Percentiles rank a stretch among this genome's conserved stretches.
Conservation (phyloP, 2,113 vertebrate species). For the Dromaius novaehollandiae region DNA sequence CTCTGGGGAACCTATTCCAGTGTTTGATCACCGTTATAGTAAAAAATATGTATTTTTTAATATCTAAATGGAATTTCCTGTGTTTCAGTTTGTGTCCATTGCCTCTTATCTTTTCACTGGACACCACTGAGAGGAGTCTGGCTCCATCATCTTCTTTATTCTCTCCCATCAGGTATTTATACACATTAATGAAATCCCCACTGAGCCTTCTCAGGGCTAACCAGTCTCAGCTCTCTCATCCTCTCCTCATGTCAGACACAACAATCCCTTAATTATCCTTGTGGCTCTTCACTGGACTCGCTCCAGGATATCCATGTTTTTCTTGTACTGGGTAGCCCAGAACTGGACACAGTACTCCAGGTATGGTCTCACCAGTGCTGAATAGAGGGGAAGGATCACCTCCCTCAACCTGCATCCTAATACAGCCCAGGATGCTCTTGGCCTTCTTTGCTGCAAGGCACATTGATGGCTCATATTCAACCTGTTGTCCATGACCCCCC, state of each 20-base stretch:
- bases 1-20: neutral
- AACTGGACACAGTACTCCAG: neutral
- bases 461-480: neutral
- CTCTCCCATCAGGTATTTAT: neutral
- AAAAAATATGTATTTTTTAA: neutral
- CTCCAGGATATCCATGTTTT: neutral
- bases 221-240: neutral
- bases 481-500: neutral
- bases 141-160: neutral
- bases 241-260: neutral
- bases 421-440: neutral
- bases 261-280: neutral
- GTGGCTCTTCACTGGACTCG: neutral
- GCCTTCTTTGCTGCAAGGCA: neutral
- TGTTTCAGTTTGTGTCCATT: neutral
- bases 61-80: neutral
- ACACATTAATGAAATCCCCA: neutral
- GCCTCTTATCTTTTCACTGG: neutral
- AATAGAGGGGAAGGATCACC: neutral
- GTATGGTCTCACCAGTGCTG: neutral
- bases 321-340: neutral
- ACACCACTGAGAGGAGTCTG: neutral
- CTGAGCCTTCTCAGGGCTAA: neutral
- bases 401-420: neutral
- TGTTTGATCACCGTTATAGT: neutral